Evolutionary conservation across 2,888 invertebrate species (phyloP).

Genomic region (Trachelus stipa): DNA sequence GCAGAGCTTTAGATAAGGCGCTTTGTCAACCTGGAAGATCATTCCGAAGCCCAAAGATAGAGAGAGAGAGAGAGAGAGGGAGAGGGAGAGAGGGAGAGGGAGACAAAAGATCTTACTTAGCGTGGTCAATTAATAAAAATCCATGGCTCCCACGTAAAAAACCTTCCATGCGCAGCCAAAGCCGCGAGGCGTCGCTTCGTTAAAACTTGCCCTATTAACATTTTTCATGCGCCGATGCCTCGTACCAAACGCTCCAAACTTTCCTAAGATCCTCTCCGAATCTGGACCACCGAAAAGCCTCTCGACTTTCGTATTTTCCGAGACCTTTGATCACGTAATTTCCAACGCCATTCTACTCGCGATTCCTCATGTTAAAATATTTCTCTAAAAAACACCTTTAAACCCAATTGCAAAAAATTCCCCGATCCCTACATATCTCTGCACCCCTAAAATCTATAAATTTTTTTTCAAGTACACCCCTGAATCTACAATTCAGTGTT

Average conservation of each 20-base stretch:
- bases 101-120: slow-evolving; percentile 23
- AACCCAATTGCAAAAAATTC: background rate
- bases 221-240: slow-evolving; percentile 61
- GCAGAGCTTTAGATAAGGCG: background rate
- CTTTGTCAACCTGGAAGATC: background rate
- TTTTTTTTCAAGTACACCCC: too few species aligned
- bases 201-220: slow-evolving; percentile 65
- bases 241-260: slow-evolving; percentile 17
- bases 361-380: background rate
- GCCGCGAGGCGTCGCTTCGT: slow-evolving; percentile 46
- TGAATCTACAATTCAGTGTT: too few species aligned
- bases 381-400: background rate
- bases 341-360: background rate
- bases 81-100: slow-evolving; percentile 15
- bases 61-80: slow-evolving; percentile 15
- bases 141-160: slow-evolving; percentile 13
- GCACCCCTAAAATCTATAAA: too few species aligned
- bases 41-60: background rate
- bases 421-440: too few species aligned
- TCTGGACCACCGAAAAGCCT: background rate
- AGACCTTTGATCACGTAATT: background rate
- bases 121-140: slow-evolving; percentile 51
- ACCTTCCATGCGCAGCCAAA: slow-evolving; percentile 21
- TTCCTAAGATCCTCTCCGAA: background rate
- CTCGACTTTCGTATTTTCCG: background rate